Base-by-base conservation (phyloP, 92 coral and sea anemone genomes). In the Parazoanthus swiftii region DNA sequence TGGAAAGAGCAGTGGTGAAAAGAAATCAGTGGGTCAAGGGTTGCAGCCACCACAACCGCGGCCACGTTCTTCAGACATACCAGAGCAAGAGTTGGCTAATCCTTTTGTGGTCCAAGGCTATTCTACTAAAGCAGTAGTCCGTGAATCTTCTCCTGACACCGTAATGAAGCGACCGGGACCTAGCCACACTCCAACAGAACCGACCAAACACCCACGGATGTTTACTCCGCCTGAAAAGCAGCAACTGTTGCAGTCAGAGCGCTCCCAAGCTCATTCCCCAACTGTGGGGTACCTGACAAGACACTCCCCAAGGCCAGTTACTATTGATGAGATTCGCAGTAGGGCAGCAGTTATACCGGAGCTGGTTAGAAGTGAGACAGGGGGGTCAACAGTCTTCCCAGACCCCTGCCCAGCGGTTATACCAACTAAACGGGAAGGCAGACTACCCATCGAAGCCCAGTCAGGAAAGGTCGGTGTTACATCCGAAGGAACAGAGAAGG, bases 311-410 rank as follows among this genome's bases (percentile, higher is more conserved):
- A 93, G 88, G 63, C 92, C 96, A 58, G 66, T 91, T 46, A 91
- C 98, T 21, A 71, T 93, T 29, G 86, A 94, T 66, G 98, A 95
- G 76, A 89, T 95, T 72, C 94, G 90, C 67, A 86, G 90, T 83
- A 89, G 93, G 76, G 98, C 96, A 8, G 98, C 98, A 50, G 90
- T 93, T 20, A 93, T 95, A 48, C 98, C 98, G 23, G 98, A 93
- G 39, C 72, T 93, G 80, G 46, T 63, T 59, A 76, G 50, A 73
- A 37, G 82, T 51, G 91, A 89, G 38, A 39, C 88, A 20, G 81
- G 84, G n/a, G 59, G 77, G 18, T 70, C 79, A 43, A 51, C 81
- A 65, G 91, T 15, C 15, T 89, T 93, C 43, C 94, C 92, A 9
- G 93, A 91, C 39, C 94, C 97, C 39, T 89, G 81, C 48, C 89